Conservation (phyloP, 2,113 vertebrate species). For the Scatophagus argus region DNA sequence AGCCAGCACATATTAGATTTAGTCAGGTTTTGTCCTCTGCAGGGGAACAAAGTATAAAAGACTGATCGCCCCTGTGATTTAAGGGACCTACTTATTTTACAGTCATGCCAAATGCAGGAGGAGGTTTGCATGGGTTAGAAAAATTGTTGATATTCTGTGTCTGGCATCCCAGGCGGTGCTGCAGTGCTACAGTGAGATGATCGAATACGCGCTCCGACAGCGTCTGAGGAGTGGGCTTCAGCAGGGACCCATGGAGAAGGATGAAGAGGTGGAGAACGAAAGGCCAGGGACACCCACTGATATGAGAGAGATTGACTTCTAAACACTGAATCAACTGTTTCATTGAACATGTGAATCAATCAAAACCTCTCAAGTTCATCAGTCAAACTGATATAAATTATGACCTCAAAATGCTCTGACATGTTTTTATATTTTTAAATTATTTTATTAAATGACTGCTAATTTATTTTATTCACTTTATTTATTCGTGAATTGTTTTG, state of each 20-base stretch:
- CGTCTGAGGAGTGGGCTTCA: slow-evolving; percentile 74
- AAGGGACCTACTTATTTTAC: neutral
- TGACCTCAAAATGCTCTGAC: slow-evolving; percentile 55
- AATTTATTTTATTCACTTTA: slow-evolving; percentile 76
- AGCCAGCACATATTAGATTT: neutral
- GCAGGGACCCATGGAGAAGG: slow-evolving; percentile 66
- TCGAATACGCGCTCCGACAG: slow-evolving; percentile 80
- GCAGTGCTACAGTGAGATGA: slow-evolving; percentile 84
- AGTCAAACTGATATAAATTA: slow-evolving; percentile 82
- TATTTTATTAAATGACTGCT: slow-evolving; percentile 54
- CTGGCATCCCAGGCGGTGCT: slow-evolving; percentile 74
- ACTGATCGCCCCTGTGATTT: neutral
- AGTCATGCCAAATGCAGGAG: neutral
- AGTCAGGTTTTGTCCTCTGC: neutral
- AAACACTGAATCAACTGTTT: slow-evolving; percentile 34
- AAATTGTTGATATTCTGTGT: neutral
- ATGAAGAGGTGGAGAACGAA: slow-evolving; percentile 74
- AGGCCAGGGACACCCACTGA: slow-evolving; percentile 83
- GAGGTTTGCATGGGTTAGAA: neutral
- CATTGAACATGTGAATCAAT: slow-evolving; percentile 59
- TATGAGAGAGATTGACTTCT: slow-evolving; percentile 85
- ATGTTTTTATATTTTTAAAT: slow-evolving; percentile 54
- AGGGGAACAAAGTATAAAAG: neutral
- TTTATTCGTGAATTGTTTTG: slow-evolving; percentile 67
- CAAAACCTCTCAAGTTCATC: slow-evolving; percentile 59